Conservation (phyloP, 2,113 vertebrate genomes). For the Stegostoma tigrinum region DNA sequence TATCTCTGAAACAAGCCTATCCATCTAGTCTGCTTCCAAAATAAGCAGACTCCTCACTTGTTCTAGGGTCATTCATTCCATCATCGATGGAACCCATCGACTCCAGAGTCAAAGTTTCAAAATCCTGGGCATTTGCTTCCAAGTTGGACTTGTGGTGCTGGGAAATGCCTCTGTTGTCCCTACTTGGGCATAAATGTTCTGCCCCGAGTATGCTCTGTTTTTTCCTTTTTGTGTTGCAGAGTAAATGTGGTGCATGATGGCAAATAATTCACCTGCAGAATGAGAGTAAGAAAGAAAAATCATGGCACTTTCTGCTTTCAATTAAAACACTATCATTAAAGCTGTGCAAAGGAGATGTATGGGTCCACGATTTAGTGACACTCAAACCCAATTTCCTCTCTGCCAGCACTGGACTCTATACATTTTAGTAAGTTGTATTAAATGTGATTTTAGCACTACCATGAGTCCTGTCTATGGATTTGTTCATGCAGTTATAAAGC, state of each 20-base stretch:
- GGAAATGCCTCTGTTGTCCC: no score
- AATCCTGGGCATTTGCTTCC: no score
- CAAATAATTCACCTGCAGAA: background rate
- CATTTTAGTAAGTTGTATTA: background rate
- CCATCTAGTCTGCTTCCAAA: no score
- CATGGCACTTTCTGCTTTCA: background rate
- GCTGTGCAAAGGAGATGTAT: background rate
- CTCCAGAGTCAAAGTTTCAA: no score
- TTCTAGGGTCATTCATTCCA: no score
- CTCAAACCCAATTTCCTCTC: background rate
- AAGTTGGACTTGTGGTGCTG: no score
- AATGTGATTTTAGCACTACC: background rate
- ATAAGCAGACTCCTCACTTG: no score
- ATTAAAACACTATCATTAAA: background rate
- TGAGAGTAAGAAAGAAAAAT: background rate
- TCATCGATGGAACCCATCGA: no score
- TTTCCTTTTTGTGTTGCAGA: background rate
- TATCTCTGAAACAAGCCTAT: no score
- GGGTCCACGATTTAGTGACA: background rate
- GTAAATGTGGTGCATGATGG: background rate
- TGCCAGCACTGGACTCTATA: background rate
- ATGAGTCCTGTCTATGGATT: background rate
- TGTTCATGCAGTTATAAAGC: background rate
- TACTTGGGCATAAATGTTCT: no score
- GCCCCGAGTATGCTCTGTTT: no score